Base-by-base conservation (phyloP, 1,140 invertebrate genomes). In the Grapholita molesta region DNA sequence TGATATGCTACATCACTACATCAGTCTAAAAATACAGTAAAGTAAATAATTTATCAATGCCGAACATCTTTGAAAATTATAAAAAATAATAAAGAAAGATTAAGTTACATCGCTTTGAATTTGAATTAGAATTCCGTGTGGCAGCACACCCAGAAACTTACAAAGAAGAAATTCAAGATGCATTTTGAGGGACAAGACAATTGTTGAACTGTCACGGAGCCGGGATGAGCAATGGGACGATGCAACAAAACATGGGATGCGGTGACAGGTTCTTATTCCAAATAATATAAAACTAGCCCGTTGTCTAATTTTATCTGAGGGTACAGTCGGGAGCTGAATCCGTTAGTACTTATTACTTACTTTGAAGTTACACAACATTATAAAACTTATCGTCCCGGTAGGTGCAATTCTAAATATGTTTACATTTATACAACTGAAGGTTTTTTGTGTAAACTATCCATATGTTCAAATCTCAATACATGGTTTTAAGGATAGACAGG, bases 101-200 rank as follows among this genome's bases (percentile, higher is more conserved):
- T 48, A 48, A n/a, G 24, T 61, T 61, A 61, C 55, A 28, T 15
- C 9, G 24, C 25, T 61, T 61, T 30, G 55, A 28, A 61, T 55
- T 28, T 61, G 55, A 28, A 61, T 55, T 55, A 61, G 55, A 4
- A 61, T 57, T 57, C 53, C 24, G 18, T 21, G 8, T 8, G 42
- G 15, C 42, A 48, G 42, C n/a, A 48, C 42, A 48, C 18, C 53
- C 55, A 28, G 25, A 61, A 61, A 28, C 42, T 48, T 61, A 28
- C 55, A 32, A 61, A 61, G 55, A 61, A 61, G 12, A 25, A 48
- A 48, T 48, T 48, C 24, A 28, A 28, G 55, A 61, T 61, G 55
- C 55, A 30, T 25, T 61, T 25, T 61, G 55, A 61, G 55, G 25
- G 55, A 61, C 55, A 61, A 55, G 53, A 61, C 55, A 61, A 61